Base-by-base conservation (phyloP, 2,797 vertebrate genomes). In the Alcedo quadribrachys region DNA sequence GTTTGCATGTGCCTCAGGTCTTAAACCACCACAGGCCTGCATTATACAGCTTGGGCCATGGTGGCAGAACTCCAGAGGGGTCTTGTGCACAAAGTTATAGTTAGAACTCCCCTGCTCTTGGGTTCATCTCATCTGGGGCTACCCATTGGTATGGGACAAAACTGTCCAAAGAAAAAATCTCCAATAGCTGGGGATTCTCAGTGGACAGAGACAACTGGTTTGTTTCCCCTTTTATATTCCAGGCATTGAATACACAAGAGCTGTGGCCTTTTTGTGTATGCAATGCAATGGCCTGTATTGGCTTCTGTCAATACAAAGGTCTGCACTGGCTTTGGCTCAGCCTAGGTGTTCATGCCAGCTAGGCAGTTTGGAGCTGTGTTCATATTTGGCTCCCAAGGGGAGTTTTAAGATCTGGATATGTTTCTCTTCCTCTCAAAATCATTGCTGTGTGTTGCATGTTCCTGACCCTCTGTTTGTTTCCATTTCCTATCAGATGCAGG, bases 11-110 rank as follows among this genome's bases (percentile, higher is more conserved):
- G 73, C 75, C 62, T 89, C 78, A 18, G 68, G 58, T 46, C 83
- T 66, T 32, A 46, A 74, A 75, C 42, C 45, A 81, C 76, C 70
- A 81, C 73, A 91, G 87, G 28, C 21, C n/a, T 65, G 32, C 83
- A 48, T 43, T 91, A 63, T 87, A 28, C 66, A 33, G 35, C 69
- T 67, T 50, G 53, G 74, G n/a, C 48, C 63, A 68, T 1, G 1
- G n/a, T 93, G 88, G 85, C 81, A 82, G 61, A 68, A 62, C 18
- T 89, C 68, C 85, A 83, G 57, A 66, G 43, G 12, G 27, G 22
- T 81, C 65, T 75, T 70, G 50, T 43, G 35, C 30, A 65, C 65
- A 65, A 22, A 50, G 24, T 58, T 71, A 32, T 28, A 22, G 81
- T 37, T 63, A 27, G 28, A 58, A 33, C 35, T 77, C 20, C 30